Evolutionary conservation across 2,113 vertebrate species (phyloP), one percentile per base, ranked within the genome.

Genomic region (Tenrec ecaudatus): DNA sequence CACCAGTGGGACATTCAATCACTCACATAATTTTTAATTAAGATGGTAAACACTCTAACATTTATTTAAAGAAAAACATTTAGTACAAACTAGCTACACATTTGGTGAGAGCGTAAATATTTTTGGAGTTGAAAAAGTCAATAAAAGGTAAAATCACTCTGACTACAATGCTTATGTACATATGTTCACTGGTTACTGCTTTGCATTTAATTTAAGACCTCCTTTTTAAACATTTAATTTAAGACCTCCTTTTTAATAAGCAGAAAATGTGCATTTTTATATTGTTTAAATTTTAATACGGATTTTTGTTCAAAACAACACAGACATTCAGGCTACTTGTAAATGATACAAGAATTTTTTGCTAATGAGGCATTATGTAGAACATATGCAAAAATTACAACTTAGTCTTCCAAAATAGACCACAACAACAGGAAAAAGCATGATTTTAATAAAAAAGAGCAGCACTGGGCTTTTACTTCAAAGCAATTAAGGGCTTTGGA

Each of bases 361-460:
- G 96, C 97, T 98, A 98, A 98, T 97, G 96, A 98, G 97, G 97
- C 98, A 98, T 98, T 97, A 97, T 98, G 98, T 98, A 97, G 96
- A 98, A 98, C 98, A 98, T 97, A 97, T 97, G 97, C 97, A 97
- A 97, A 98, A 98, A 98, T 98, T 97, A 97, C 97, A 98, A 95
- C 86, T 96, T 93, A 94, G 94, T 96, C 94, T 97, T 98, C 97
- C 93, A 97, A 96, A 97, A 97, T 96, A 95, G 93, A 97, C 97
- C 96, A 98, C 98, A 98, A 97, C 98, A 98, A 98, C 97, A 98
- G 97, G 97, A 98, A 98, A 98, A 97, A 98, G 97, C 97, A 98
- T 96, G 97, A 97, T 98, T 98, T 98, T 98, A 98, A 98, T 98
- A 98, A 97, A 98, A 98, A 98, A 96, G 97, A 98, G 93, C 96